Percentiles rank a stretch among this genome's conserved stretches.
These are phyloP conservation scores for Heliconius ethilla DNA, from an alignment of 2,888 invertebrate genomes.

Conservation along the genomic window DNA sequence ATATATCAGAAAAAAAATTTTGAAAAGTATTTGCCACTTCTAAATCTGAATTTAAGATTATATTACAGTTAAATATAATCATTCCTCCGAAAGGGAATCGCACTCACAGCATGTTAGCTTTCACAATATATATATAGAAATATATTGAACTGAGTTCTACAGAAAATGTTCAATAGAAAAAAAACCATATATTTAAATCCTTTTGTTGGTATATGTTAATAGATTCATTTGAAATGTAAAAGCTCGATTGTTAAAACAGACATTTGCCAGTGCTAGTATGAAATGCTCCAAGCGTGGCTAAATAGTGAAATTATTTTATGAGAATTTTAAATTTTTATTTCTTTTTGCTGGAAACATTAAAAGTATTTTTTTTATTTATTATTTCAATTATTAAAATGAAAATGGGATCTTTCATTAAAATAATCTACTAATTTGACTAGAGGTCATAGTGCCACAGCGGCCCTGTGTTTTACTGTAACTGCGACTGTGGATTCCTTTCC, in stretches of 20 bases:
- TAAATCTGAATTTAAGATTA: too few relatives aligned
- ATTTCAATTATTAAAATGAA: too few relatives aligned
- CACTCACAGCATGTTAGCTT: background rate
- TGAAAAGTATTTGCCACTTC: too few relatives aligned
- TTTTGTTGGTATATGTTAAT: constrained; percentile 26
- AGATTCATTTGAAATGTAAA: constrained; percentile 27
- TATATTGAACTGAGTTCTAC: background rate
- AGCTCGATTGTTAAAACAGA: constrained; percentile 14
- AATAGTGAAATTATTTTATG: background rate
- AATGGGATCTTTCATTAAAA: too few relatives aligned
- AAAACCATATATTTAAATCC: constrained; percentile 15
- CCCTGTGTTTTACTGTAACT: too few relatives aligned
- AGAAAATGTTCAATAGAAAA: constrained; percentile 11
- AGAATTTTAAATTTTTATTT: background rate
- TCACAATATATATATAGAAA: background rate
- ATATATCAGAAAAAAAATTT: too few relatives aligned
- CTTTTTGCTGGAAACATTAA: background rate
- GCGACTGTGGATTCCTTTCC: too few relatives aligned
- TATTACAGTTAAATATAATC: too few relatives aligned
- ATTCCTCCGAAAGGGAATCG: too few relatives aligned
- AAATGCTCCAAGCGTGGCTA: constrained; percentile 15
- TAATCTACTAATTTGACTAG: too few relatives aligned
- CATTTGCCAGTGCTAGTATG: constrained; percentile 2
- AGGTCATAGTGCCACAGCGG: too few relatives aligned
- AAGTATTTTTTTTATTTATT: too few relatives aligned